Evolutionary conservation across 2,113 vertebrate species (phyloP).

Genomic region (Anthoscopus minutus): DNA sequence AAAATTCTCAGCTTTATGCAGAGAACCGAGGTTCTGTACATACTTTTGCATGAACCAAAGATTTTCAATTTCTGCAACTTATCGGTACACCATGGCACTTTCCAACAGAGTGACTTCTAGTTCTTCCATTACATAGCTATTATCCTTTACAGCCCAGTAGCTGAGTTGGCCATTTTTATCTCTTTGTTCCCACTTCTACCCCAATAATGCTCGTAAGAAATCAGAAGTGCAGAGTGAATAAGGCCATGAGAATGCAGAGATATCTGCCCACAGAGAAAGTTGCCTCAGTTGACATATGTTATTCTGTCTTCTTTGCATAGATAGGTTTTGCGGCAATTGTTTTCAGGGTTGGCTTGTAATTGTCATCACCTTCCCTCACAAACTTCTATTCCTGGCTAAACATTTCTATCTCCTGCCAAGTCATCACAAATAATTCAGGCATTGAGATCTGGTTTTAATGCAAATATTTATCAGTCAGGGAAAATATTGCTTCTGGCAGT

Average conservation of each 20-base stretch:
- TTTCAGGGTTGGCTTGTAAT: not conserved
- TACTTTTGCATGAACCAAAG: not conserved
- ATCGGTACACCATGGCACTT: not conserved
- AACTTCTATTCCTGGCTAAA: not conserved
- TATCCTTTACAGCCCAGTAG: not conserved
- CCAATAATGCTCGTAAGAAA: not conserved
- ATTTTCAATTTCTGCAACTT: not conserved
- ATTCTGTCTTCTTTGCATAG: not conserved
- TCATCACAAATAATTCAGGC: not conserved
- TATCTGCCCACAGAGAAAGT: not conserved
- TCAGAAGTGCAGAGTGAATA: not conserved
- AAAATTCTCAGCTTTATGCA: constrained; percentile 6
- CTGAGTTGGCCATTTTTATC: not conserved
- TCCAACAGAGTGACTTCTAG: not conserved
- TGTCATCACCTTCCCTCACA: not conserved
- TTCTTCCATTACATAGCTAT: not conserved
- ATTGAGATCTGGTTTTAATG: not conserved
- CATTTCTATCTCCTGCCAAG: not conserved
- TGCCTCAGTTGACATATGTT: not conserved
- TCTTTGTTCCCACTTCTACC: not conserved
- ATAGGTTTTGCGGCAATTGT: not conserved
- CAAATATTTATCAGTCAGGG: not conserved
- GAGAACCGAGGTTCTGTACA: not conserved
- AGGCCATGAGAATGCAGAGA: not conserved
- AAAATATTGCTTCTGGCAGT: not conserved